Conservation (phyloP, 2,797 vertebrate species). For the Falco concolor region DNA sequence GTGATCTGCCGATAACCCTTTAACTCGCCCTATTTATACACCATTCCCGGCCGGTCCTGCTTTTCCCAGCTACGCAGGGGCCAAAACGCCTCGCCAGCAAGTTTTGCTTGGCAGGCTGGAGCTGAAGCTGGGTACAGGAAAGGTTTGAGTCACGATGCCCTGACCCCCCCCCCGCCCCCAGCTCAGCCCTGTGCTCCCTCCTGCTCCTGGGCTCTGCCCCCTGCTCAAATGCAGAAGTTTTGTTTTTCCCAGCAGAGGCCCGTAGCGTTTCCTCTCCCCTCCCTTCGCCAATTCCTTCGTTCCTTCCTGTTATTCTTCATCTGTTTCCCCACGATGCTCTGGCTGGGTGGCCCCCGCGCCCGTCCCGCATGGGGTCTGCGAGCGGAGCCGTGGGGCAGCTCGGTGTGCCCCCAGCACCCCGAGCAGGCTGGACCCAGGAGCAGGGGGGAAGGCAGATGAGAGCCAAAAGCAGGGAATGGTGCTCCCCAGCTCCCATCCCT, state of each 20-base stretch:
- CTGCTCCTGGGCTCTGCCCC: not conserved
- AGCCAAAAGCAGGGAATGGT: not conserved
- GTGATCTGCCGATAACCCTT: not conserved
- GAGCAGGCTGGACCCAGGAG: not conserved
- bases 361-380: not conserved
- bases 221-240: not conserved
- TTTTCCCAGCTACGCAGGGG: not conserved
- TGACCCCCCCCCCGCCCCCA: not conserved
- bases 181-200: not conserved
- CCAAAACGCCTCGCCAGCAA: not conserved
- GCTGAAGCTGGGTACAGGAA: not conserved
- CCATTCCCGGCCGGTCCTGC: not conserved
- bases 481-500: not conserved
- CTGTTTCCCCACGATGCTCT: not conserved
- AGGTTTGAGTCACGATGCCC: not conserved
- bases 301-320: not conserved
- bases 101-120: not conserved
- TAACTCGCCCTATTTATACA: not conserved
- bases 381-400: not conserved
- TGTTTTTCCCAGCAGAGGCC: not conserved
- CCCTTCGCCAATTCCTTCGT: not conserved
- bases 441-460: not conserved
- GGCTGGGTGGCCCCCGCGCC: not conserved
- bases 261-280: not conserved
- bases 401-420: not conserved